A percentile compares a stretch with the other conserved stretches of the same genome.
phyloP scores from a whole-genome alignment of 2,113 vertebrate species.

The Petrocephalus microphthalmus region DNA sequence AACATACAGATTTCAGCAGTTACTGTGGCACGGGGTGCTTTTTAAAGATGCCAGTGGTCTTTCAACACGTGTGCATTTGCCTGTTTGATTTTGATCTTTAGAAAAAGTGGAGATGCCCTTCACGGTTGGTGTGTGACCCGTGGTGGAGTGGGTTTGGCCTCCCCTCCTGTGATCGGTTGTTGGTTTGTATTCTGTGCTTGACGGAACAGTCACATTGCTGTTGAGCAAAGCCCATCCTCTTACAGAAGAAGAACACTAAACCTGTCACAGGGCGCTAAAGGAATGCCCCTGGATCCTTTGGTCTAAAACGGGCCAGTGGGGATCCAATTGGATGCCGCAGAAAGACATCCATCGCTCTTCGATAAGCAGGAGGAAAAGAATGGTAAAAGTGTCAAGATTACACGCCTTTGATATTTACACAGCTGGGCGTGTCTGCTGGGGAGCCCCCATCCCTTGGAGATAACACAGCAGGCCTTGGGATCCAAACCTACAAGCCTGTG shows the following conservation, averaged over 20 bases:
- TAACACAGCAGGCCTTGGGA: neutral
- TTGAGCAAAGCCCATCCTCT: neutral
- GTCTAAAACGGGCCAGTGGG: neutral
- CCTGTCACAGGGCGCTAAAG: neutral
- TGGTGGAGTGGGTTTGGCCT: neutral
- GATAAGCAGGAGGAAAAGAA: neutral
- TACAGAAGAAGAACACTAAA: neutral
- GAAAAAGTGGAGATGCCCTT: neutral
- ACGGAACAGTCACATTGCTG: neutral
- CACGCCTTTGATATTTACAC: neutral
- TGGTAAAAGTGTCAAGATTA: neutral
- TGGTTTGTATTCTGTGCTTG: neutral
- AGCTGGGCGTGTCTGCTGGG: neutral
- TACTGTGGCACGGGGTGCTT: neutral
- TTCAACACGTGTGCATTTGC: neutral
- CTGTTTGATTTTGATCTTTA: neutral
- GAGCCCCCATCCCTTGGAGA: neutral
- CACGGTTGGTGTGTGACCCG: neutral
- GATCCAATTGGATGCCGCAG: neutral
- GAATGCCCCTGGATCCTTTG: neutral
- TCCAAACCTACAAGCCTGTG: neutral
- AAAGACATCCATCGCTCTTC: neutral
- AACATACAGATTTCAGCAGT: neutral
- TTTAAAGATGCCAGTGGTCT: neutral
- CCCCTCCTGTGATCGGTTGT: neutral